Percentiles rank a stretch among this genome's conserved stretches.
Evolutionary conservation across 2,888 invertebrate genomes (phyloP).

Genomic region (Smittia aterrima): DNA sequence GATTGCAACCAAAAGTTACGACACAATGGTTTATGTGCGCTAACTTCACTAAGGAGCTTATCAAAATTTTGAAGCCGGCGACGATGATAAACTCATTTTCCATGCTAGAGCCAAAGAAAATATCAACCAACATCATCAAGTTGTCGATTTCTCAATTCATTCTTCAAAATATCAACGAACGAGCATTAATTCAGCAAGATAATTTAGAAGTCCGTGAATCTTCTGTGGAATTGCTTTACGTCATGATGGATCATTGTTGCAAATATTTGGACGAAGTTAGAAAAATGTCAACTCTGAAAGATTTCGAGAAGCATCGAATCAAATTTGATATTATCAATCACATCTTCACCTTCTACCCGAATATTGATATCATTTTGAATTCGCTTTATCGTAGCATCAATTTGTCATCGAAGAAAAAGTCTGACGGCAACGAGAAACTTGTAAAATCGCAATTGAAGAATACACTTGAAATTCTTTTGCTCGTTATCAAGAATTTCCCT

Average conservation of each 20-base stretch:
- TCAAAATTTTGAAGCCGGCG: neutral
- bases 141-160: slow-evolving; percentile 46
- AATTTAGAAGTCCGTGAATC: slow-evolving; percentile 49
- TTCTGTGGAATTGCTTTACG: slow-evolving; percentile 49
- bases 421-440: neutral
- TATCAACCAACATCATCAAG: slow-evolving; percentile 29
- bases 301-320: slow-evolving; percentile 49
- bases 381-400: slow-evolving; percentile 47
- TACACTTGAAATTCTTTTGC: slow-evolving; percentile 49
- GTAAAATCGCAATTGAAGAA: slow-evolving; percentile 33
- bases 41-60: slow-evolving; percentile 27
- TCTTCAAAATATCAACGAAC: slow-evolving; percentile 47
- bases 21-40: slow-evolving; percentile 36
- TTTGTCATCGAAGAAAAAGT: neutral
- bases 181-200: slow-evolving; percentile 46
- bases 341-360: slow-evolving; percentile 50
- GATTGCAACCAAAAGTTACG: neutral
- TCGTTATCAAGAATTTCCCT: slow-evolving; percentile 51
- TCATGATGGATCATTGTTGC: slow-evolving; percentile 54
- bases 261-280: slow-evolving; percentile 50
- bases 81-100: slow-evolving; percentile 13
- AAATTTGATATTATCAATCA: slow-evolving; percentile 53
- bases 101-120: slow-evolving; percentile 18
- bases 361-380: slow-evolving; percentile 49
- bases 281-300: neutral